Evolutionary conservation across 2,797 vertebrate genomes (phyloP).

Genomic region (Pipistrellus kuhlii): DNA sequence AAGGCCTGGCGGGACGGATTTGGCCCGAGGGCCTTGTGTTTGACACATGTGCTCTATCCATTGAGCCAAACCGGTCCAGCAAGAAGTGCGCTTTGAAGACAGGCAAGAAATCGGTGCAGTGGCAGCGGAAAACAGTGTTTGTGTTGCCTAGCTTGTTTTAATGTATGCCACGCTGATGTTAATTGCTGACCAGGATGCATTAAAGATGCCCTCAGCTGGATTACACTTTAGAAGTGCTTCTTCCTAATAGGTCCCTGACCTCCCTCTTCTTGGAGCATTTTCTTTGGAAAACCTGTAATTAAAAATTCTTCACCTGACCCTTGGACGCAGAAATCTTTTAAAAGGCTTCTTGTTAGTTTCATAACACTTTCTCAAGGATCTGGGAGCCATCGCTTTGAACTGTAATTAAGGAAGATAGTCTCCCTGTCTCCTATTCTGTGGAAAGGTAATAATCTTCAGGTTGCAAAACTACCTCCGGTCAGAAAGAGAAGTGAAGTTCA

Average conservation of each 20-base stretch:
- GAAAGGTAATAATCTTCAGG: not conserved
- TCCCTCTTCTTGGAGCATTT: not conserved
- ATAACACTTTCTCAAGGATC: not conserved
- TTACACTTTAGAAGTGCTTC: not conserved
- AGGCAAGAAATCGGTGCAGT: not conserved
- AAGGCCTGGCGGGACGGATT: no score
- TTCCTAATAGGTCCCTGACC: not conserved
- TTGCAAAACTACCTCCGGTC: not conserved
- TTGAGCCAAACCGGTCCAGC: no score
- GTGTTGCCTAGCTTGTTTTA: not conserved
- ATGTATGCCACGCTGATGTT: not conserved
- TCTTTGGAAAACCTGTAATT: not conserved
- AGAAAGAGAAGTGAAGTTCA: not conserved
- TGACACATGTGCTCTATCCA: no score
- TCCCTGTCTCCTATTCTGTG: not conserved
- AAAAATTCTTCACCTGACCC: not conserved
- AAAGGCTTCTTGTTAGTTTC: not conserved
- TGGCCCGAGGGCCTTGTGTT: no score
- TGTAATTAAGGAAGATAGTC: not conserved
- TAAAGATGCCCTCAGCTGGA: not conserved
- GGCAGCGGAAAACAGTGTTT: not conserved
- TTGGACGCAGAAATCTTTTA: constrained; percentile 19
- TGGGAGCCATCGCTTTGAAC: not conserved
- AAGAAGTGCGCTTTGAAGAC: not conserved
- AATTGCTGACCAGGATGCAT: not conserved